phyloP scores from a whole-genome alignment of 2,113 vertebrate species.

The Muntiacus reevesi region DNA sequence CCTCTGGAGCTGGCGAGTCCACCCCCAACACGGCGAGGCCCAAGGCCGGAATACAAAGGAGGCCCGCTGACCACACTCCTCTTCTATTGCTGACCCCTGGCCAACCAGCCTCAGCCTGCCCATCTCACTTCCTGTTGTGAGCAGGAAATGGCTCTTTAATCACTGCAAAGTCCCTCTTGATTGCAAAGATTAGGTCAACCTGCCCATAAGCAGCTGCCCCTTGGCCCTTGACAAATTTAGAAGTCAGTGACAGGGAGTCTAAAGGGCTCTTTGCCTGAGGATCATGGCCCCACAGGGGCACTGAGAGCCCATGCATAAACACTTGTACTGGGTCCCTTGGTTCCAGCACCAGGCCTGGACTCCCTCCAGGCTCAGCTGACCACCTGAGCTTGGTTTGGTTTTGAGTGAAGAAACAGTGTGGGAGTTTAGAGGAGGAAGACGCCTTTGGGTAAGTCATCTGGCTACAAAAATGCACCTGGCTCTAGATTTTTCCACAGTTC shows the following conservation, averaged over 20 bases:
- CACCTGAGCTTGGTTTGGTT: not conserved
- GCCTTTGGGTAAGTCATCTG: not conserved
- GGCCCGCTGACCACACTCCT: too few species aligned
- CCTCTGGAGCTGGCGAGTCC: too few species aligned
- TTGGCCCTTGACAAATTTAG: not conserved
- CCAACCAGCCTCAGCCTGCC: too few species aligned
- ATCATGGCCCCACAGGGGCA: too few species aligned
- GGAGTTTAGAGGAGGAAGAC: not conserved
- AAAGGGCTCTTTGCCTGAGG: not conserved
- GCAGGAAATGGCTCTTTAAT: conserved; percentile 78
- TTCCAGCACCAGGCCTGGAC: not conserved
- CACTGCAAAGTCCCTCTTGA: conserved; percentile 72
- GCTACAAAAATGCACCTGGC: not conserved
- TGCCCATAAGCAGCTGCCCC: too few species aligned
- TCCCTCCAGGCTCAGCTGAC: not conserved
- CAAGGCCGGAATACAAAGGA: too few species aligned
- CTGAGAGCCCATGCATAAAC: not conserved
- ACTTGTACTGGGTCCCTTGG: not conserved
- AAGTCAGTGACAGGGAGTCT: not conserved
- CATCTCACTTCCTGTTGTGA: too few species aligned
- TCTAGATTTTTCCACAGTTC: not conserved
- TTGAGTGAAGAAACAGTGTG: not conserved
- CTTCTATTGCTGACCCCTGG: too few species aligned
- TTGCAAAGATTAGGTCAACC: conserved; percentile 76
- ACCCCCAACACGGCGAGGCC: too few species aligned